Base-by-base conservation (phyloP, 2,113 vertebrate genomes). In the Vulpes vulpes region DNA sequence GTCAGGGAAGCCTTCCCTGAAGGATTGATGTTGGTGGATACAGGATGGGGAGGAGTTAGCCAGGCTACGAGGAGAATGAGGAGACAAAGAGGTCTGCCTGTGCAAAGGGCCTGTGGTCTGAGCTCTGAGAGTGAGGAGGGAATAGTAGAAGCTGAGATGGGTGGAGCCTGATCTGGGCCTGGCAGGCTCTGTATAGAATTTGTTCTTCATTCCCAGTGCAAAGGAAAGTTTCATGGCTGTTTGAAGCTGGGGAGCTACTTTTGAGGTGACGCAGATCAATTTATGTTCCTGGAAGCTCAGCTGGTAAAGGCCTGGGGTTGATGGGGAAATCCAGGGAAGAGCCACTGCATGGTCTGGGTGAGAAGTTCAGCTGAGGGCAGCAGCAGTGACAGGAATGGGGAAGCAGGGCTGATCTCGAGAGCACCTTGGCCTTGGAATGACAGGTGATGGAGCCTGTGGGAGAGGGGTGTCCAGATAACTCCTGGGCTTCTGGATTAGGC, bases 31-130 rank as follows among this genome's bases (percentile, higher is more conserved):
- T 10, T 20, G 80, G 74, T 30, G 43, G 79, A 35, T 80, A 14
- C 55, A 55, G 65, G 74, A 11, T 69, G 19, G 60, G 59, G 76
- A 78, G 5, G 30, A 20, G 35, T 55, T 20, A 38, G n/a, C 38
- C 38, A 69, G 62, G 38, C 30, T 19, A 11, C 64, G 64, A n/a
- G 43, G 55, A 55, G 22, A 80, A 22, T 62, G 22, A 16, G 80
- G 71, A 79, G 57, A 43, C 32, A 38, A 38, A 3, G 25, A 43
- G 11, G 0, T 27, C 11, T 2, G 9, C 49, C 53, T 43, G 27
- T 86, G 60, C 87, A 19, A 81, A 95, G 27, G 76, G 71, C 71
- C 90, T 91, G 71, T 64, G 92, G 90, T 93, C 22, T 23, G 27
- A 79, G 8, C 85, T 65, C 53, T 15, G 30, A 23, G 25, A 38